Percentiles rank a stretch among this genome's conserved stretches.
phyloP scores from a whole-genome alignment of 1,140 invertebrate genomes.

The Drosophila albomicans region DNA sequence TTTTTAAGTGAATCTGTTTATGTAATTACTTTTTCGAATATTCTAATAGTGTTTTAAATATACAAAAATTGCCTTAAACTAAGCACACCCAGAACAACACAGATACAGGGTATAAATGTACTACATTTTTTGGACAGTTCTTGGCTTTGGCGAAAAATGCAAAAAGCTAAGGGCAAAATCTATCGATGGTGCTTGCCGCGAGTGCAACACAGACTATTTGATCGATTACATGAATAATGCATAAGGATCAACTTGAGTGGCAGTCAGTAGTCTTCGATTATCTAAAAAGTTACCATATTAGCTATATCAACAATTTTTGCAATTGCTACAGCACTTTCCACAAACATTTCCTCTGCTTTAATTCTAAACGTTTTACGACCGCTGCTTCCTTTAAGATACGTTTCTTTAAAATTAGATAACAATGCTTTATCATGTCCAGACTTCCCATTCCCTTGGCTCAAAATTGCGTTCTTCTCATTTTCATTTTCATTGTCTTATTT shows the following conservation, averaged over 20 bases:
- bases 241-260: not conserved
- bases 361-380: constrained; percentile 1
- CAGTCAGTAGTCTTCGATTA: not conserved
- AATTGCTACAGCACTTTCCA: not conserved
- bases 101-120: not conserved
- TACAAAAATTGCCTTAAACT: not conserved
- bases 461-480: constrained; percentile 30
- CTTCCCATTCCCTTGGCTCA: constrained; percentile 18
- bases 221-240: constrained; percentile 7
- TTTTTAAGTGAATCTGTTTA: too few relatives aligned
- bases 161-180: not conserved
- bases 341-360: not conserved
- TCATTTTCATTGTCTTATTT: constrained; percentile 70
- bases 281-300: not conserved
- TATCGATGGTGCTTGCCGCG: not conserved
- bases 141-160: not conserved
- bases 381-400: not conserved
- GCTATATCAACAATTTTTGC: not conserved
- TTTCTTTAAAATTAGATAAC: not conserved
- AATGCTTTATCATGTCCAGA: constrained; percentile 2
- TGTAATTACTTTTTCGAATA: too few relatives aligned
- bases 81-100: not conserved
- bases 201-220: constrained; percentile 1
- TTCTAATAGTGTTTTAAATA: too few relatives aligned
- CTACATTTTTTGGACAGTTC: not conserved